These are phyloP conservation scores for Mola mola DNA, from an alignment of 2,113 vertebrate species.

Conservation along the genomic window DNA sequence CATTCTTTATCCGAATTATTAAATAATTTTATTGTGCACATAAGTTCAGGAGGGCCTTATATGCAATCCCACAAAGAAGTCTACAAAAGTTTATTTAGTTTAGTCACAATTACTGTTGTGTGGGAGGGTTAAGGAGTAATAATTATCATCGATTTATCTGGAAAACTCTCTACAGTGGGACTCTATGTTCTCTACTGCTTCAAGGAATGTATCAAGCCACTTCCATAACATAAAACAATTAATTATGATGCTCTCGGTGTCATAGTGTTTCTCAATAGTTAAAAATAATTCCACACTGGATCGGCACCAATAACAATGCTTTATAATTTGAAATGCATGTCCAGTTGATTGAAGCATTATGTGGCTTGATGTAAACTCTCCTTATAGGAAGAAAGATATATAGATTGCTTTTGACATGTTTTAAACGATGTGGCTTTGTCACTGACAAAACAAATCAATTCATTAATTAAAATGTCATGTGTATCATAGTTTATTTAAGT, in stretches of 20 bases:
- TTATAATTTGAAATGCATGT: slow-evolving; percentile 53
- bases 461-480: slow-evolving; percentile 80
- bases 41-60: slow-evolving; percentile 77
- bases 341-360: slow-evolving; percentile 50
- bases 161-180: slow-evolving; percentile 73
- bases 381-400: slow-evolving; percentile 36
- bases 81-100: slow-evolving; percentile 88
- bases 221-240: neutral
- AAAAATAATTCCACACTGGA: slow-evolving; percentile 35
- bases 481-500: slow-evolving; percentile 72
- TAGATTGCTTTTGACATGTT: slow-evolving; percentile 63
- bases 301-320: slow-evolving; percentile 45
- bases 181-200: slow-evolving; percentile 1
- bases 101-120: slow-evolving; percentile 91
- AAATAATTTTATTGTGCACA: slow-evolving; percentile 93
- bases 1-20: slow-evolving; percentile 89
- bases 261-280: slow-evolving; percentile 16
- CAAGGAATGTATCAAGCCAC: slow-evolving; percentile 17
- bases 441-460: slow-evolving; percentile 82
- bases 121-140: no score
- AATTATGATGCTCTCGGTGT: slow-evolving; percentile 20
- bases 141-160: slow-evolving; percentile 85
- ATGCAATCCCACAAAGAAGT: slow-evolving; percentile 90
- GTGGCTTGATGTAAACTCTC: slow-evolving; percentile 44
- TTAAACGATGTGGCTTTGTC: slow-evolving; percentile 61